phyloP scores from a whole-genome alignment of 2,113 vertebrate species.

The Corythaeola cristata region DNA sequence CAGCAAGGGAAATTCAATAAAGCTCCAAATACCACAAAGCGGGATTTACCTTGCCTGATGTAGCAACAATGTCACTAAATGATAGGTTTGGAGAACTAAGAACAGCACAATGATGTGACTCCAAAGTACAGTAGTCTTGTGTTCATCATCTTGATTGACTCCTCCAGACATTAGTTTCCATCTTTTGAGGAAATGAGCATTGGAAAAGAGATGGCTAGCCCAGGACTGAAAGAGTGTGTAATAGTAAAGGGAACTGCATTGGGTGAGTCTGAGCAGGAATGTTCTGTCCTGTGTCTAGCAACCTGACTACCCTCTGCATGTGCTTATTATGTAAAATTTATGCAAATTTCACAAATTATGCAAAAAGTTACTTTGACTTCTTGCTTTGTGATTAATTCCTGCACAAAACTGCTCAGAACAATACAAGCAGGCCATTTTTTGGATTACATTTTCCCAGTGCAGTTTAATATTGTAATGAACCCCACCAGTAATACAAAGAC shows the following conservation, averaged over 20 bases:
- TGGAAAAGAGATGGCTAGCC: not conserved
- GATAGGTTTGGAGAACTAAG: not conserved
- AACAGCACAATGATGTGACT: not conserved
- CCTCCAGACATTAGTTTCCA: not conserved
- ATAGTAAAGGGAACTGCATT: not conserved
- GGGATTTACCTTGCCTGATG: not conserved
- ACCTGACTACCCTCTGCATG: not conserved
- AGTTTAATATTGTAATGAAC: not conserved
- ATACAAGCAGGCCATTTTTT: not conserved
- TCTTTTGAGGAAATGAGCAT: not conserved
- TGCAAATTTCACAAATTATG: no score
- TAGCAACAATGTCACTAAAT: not conserved
- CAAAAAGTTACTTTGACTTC: not conserved
- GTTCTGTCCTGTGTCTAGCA: not conserved
- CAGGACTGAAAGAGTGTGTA: not conserved
- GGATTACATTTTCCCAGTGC: not conserved
- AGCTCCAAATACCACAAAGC: not conserved
- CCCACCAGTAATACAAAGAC: not conserved
- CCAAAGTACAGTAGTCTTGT: not conserved
- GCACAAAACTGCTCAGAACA: not conserved
- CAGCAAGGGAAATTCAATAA: not conserved
- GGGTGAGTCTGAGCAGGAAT: not conserved
- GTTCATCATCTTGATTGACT: not conserved
- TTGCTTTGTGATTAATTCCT: not conserved
- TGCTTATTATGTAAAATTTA: not conserved